Percentiles rank a stretch among this genome's conserved stretches.
phyloP scores from a whole-genome alignment of 2,113 vertebrate genomes.

The Forbesichthys papilliferus region DNA sequence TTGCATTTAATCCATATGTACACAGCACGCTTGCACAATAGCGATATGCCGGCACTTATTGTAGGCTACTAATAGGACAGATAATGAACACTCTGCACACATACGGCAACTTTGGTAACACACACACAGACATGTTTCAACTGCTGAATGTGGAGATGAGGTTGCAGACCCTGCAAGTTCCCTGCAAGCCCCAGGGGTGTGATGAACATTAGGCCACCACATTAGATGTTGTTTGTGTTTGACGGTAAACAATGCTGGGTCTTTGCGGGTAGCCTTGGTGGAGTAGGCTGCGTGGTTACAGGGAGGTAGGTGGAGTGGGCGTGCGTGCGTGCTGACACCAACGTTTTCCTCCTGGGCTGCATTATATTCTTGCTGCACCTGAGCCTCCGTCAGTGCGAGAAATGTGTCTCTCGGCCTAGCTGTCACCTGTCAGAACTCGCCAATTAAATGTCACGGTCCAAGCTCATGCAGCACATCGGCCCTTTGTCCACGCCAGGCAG shows the following conservation, averaged over 20 bases:
- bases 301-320: constrained; percentile 29
- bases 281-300: constrained; percentile 40
- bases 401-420: neutral
- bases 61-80: constrained; percentile 32
- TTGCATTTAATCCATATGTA: too few relatives aligned
- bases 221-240: constrained; percentile 18
- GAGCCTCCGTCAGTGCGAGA: constrained; percentile 7
- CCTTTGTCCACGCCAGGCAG: neutral
- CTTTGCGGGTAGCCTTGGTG: constrained; percentile 39
- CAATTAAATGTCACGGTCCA: constrained; percentile 11
- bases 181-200: constrained; percentile 24
- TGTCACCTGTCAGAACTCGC: constrained; percentile 15
- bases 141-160: constrained; percentile 27
- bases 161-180: constrained; percentile 37
- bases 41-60: constrained; percentile 8
- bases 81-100: constrained; percentile 12
- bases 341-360: constrained; percentile 12
- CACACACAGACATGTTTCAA: constrained; percentile 29
- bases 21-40: too few relatives aligned
- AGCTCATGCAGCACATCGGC: neutral
- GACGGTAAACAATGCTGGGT: constrained; percentile 40
- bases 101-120: too few relatives aligned
- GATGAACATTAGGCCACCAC: constrained; percentile 23
- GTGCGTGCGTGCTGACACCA: constrained; percentile 30
- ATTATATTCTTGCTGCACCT: constrained; percentile 50